phyloP scores from a whole-genome alignment of 2,888 invertebrate genomes.

The Criorhina ranunculi region DNA sequence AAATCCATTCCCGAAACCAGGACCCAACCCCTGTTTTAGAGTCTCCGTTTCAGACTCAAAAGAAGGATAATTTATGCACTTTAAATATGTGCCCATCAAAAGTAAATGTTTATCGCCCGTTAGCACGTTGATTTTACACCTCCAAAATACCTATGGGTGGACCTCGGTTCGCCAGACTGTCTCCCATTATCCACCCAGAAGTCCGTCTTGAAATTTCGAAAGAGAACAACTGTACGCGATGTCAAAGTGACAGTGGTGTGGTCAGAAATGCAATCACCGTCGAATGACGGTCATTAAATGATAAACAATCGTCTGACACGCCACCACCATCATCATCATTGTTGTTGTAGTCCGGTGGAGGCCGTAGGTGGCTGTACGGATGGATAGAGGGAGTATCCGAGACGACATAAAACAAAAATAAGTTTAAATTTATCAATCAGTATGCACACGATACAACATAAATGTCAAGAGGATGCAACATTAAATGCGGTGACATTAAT shows the following conservation, averaged over 20 bases:
- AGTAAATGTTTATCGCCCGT: constrained; percentile 71
- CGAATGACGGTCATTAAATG: constrained; percentile 73
- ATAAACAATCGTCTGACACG: constrained; percentile 71
- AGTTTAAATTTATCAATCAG: constrained; percentile 74
- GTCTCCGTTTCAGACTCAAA: neutral
- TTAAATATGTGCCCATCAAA: constrained; percentile 73
- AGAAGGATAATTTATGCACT: constrained; percentile 68
- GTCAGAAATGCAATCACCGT: constrained; percentile 70
- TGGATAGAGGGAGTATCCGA: neutral
- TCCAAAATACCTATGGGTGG: constrained; percentile 53
- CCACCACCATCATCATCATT: constrained; percentile 33
- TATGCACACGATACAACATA: constrained; percentile 74
- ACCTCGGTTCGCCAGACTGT: constrained; percentile 30
- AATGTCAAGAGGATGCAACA: constrained; percentile 75
- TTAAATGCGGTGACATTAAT: constrained; percentile 75
- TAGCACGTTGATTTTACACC: constrained; percentile 73
- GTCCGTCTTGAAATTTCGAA: constrained; percentile 61
- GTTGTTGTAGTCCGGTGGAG: neutral
- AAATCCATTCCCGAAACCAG: constrained; percentile 28
- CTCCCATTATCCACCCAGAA: constrained; percentile 46
- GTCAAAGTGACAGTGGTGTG: constrained; percentile 65
- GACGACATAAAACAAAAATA: constrained; percentile 49
- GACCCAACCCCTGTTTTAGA: constrained; percentile 35
- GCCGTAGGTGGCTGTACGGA: neutral
- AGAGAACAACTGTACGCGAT: constrained; percentile 31